Evolutionary conservation across 2,888 invertebrate genomes (phyloP).

Genomic region (Apodemia mormo): DNA sequence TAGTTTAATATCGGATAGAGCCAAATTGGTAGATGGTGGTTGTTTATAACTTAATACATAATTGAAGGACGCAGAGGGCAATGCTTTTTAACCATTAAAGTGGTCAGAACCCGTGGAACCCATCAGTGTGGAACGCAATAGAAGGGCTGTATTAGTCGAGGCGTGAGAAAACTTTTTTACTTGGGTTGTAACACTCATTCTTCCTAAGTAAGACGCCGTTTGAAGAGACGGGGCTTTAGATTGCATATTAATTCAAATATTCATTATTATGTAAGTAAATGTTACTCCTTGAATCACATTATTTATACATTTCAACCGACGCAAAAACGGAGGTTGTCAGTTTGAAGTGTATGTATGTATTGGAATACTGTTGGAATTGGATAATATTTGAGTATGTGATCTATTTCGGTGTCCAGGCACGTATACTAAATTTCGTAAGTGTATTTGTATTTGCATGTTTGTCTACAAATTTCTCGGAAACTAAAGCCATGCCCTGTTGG

Average conservation of each 20-base stretch:
- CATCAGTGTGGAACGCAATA: slow-evolving; percentile 56
- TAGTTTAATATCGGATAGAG: neutral
- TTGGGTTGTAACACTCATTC: neutral
- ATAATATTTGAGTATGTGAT: too few species aligned
- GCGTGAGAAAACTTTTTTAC: slow-evolving; percentile 39
- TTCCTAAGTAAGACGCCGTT: slow-evolving; percentile 6
- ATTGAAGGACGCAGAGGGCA: slow-evolving; percentile 44
- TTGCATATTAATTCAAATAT: neutral
- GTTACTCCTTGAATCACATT: too few species aligned
- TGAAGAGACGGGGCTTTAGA: neutral
- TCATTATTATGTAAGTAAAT: neutral
- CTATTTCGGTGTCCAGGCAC: too few species aligned
- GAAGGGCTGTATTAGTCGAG: slow-evolving; percentile 39
- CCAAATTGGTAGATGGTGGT: neutral
- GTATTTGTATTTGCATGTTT: too few species aligned
- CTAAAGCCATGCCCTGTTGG: too few species aligned
- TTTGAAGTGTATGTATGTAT: too few species aligned
- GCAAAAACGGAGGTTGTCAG: too few species aligned
- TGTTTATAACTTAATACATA: slow-evolving; percentile 1
- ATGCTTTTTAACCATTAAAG: slow-evolving; percentile 58
- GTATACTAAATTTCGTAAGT: too few species aligned
- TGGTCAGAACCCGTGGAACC: slow-evolving; percentile 62
- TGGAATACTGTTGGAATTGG: too few species aligned
- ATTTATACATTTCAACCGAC: too few species aligned
- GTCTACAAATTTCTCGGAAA: too few species aligned